Percentiles rank a stretch among this genome's conserved stretches.
These are phyloP conservation scores for Drosophila pegasa DNA, from an alignment of 2,888 invertebrate species.

Conservation along the genomic window DNA sequence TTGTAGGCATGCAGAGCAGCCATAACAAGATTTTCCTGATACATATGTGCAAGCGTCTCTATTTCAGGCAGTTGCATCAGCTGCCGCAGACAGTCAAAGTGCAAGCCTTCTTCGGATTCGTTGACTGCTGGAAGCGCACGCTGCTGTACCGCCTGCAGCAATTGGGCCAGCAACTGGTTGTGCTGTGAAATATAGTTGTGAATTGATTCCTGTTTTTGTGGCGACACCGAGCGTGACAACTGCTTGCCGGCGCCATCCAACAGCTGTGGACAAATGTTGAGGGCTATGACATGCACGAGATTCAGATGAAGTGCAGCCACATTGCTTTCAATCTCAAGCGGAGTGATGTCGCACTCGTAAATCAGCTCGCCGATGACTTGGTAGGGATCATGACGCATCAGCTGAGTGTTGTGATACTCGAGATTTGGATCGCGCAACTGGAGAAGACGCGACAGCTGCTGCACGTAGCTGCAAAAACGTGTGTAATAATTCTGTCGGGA, in stretches of 20 bases:
- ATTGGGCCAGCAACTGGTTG: conserved; percentile 78
- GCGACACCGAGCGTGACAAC: conserved; percentile 39
- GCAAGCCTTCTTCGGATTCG: conserved; percentile 38
- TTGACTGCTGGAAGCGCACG: conserved; percentile 24
- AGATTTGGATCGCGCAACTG: conserved; percentile 81
- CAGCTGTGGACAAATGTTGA: conserved; percentile 89
- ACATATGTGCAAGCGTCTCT: conserved; percentile 61
- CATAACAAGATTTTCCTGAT: conserved; percentile 67
- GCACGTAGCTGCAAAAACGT: conserved; percentile 80
- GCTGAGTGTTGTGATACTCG: conserved; percentile 73
- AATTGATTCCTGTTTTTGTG: conserved; percentile 78
- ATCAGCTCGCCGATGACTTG: conserved; percentile 89
- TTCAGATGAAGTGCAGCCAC: conserved; percentile 90
- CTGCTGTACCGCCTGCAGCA: conserved; percentile 75
- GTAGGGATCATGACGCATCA: conserved; percentile 85
- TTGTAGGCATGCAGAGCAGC: conserved; percentile 77
- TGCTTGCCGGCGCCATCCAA: conserved; percentile 30
- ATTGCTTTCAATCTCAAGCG: conserved; percentile 89
- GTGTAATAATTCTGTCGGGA: conserved; percentile 81
- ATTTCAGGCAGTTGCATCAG: conserved; percentile 70
- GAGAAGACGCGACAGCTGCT: conserved; percentile 83
- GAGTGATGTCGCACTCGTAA: conserved; percentile 88
- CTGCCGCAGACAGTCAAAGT: conserved; percentile 68
- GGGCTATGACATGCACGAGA: conserved; percentile 89
- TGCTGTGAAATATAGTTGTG: conserved; percentile 82